phyloP scores from a whole-genome alignment of 2,888 invertebrate species.

The Cyclophora albipunctata region DNA sequence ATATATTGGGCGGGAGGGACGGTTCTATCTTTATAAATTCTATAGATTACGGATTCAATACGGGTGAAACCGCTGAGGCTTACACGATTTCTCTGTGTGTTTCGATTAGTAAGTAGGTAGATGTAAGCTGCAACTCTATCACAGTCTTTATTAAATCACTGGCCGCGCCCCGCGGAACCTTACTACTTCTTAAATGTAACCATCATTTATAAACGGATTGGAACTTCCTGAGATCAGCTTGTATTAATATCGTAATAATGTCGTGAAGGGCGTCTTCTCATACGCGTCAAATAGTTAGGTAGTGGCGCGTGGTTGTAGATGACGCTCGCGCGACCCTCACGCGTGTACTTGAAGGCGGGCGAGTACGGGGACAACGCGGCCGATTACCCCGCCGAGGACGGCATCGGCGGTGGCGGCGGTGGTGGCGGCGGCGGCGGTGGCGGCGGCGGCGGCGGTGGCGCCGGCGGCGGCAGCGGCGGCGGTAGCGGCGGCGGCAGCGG shows the following conservation, averaged over 20 bases:
- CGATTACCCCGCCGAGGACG: constrained; percentile 39
- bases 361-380: constrained; percentile 60
- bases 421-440: constrained; percentile 4
- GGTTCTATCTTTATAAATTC: no score
- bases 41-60: no score
- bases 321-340: constrained; percentile 20
- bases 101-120: no score
- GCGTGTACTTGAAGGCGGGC: constrained; percentile 47
- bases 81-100: no score
- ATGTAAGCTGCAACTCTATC: no score
- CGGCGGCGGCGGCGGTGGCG: background rate
- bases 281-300: background rate
- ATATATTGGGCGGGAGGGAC: no score
- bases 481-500: background rate
- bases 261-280: background rate
- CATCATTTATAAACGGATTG: background rate
- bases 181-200: background rate
- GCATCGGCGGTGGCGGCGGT: background rate
- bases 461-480: background rate
- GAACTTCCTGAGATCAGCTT: background rate
- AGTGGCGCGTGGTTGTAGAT: constrained; percentile 19
- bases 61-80: no score
- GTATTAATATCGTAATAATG: background rate
- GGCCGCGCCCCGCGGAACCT: background rate
- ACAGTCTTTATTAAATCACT: no score